Evolutionary conservation across 1,140 invertebrate species (phyloP).

Genomic region (Mya arenaria): DNA sequence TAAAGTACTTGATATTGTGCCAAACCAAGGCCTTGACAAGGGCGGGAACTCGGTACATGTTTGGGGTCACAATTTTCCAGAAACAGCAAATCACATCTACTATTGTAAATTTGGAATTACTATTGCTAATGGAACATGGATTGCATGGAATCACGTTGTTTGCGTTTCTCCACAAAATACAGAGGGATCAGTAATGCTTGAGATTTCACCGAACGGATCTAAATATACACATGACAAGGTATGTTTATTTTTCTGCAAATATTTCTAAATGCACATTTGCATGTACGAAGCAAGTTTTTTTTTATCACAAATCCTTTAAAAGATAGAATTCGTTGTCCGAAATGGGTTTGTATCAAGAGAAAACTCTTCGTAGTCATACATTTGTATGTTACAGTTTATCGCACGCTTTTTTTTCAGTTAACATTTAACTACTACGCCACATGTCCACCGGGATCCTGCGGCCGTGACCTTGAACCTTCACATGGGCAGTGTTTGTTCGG

Average conservation of each 20-base stretch:
- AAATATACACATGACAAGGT: conserved; percentile 56
- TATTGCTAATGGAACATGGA: conserved; percentile 50
- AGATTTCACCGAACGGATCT: conserved; percentile 40
- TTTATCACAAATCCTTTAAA: too few species aligned
- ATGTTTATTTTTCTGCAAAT: too few species aligned
- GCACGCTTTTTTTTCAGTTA: too few species aligned
- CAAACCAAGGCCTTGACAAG: conserved; percentile 53
- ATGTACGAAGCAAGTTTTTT: too few species aligned
- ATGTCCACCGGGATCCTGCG: conserved; percentile 55
- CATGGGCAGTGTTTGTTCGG: conserved; percentile 57
- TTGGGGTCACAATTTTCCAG: conserved; percentile 65
- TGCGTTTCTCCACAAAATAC: conserved; percentile 45
- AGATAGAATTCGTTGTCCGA: too few species aligned
- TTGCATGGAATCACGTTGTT: conserved; percentile 48
- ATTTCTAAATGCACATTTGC: too few species aligned
- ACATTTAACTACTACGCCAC: conserved; percentile 46
- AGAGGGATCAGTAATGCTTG: conserved; percentile 33
- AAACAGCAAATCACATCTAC: conserved; percentile 49
- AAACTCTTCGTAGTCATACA: too few species aligned
- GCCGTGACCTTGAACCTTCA: conserved; percentile 28
- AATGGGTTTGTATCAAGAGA: too few species aligned
- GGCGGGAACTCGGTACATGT: conserved; percentile 62
- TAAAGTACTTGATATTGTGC: conserved; percentile 56
- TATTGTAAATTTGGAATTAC: conserved; percentile 51
- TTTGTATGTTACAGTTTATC: too few species aligned